Base-by-base conservation (phyloP, 2,888 invertebrate genomes). In the Apodemia duryi region DNA sequence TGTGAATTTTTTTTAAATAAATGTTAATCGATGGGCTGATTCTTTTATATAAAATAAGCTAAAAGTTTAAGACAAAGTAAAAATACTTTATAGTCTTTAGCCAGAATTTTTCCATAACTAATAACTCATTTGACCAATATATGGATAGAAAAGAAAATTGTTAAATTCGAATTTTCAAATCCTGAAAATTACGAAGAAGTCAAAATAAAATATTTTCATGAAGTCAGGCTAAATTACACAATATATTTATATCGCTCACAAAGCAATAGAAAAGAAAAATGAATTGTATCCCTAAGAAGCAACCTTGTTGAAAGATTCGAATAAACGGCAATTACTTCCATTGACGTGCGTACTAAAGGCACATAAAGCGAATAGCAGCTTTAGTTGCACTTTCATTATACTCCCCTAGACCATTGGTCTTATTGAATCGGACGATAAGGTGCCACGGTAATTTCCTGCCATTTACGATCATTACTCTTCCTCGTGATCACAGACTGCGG, bases 401-500 rank as follows among this genome's bases (percentile, higher is more conserved):
- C 81, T 76, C 84, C 84, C 85, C 76, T 73, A 76, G 77, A 76
- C 80, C 81, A 81, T 83, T 78, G 81, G 82, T 82, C 85, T 90
- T 88, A 91, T 91, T 91, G 90, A 91, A 91, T 90, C 81, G 81
- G 73, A 83, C 85, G 90, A 90, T 91, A 91, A 91, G 91, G 88
- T 85, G 83, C 80, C 84, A 75, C 85, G 74, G 91, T 91, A 87
- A 91, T 91, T 91, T 88, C 88, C 88, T 82, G 84, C 84, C 87
- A 91, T 91, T 91, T 88, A 84, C 83, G 77, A 84, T 80, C 84
- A 87, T 85, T 89, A 88, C 85, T 87, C 84, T 83, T 79, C 77
- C 77, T 81, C 76, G 79, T 80, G 85, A 86, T 85, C 84, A 82
- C 75, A 75, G 75, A 80, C 77, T 75, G 78, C 66, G 77, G 79